These are phyloP conservation scores for Sphenopsis melanotis DNA, from an alignment of 2,797 vertebrate species.

Conservation along the genomic window DNA sequence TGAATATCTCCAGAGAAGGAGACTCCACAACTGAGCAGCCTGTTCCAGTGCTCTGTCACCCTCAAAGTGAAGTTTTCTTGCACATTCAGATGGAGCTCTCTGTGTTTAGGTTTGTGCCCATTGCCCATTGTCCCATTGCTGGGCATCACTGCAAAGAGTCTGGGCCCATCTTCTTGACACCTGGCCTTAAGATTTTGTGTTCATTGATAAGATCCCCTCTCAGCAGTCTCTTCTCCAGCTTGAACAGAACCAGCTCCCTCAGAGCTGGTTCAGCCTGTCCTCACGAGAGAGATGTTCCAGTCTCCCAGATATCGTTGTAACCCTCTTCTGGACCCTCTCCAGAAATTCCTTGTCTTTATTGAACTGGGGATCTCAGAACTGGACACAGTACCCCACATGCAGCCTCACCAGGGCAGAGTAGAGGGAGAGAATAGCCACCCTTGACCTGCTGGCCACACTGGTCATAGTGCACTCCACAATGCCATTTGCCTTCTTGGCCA, in stretches of 20 bases:
- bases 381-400: background rate
- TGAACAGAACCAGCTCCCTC: background rate
- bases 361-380: background rate
- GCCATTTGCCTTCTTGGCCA: background rate
- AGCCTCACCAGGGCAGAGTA: background rate
- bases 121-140: fast-evolving
- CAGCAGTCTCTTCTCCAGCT: background rate
- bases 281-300: background rate
- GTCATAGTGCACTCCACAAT: background rate
- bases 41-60: background rate
- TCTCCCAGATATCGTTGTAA: background rate
- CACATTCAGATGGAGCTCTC: background rate
- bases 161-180: background rate
- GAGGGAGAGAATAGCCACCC: background rate
- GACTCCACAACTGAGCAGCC: background rate
- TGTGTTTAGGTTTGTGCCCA: background rate
- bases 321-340: background rate
- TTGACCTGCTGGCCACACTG: background rate
- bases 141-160: background rate
- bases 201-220: background rate
- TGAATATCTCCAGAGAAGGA: background rate
- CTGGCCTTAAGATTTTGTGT: background rate
- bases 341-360: background rate
- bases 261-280: no score
- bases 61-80: background rate